Conservation (phyloP, 2,888 invertebrate species). For the Drosophila mimetica region DNA sequence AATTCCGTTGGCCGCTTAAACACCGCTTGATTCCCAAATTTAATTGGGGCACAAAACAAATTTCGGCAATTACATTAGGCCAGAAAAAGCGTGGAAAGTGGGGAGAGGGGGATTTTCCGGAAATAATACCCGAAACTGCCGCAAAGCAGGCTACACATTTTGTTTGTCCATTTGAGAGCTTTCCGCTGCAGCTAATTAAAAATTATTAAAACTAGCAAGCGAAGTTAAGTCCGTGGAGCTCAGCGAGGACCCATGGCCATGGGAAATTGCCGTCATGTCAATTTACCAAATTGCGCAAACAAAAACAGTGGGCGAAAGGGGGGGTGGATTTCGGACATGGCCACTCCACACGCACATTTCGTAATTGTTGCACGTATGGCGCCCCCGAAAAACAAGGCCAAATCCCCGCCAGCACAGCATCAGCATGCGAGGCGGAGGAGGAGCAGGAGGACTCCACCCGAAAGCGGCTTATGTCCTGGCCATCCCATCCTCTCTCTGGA, state of each 20-base stretch:
- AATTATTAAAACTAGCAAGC: conserved; percentile 64
- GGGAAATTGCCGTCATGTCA: conserved; percentile 46
- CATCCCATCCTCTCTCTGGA: background rate
- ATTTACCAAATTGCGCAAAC: conserved; percentile 69
- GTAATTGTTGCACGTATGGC: conserved; percentile 62
- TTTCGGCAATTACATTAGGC: conserved; percentile 39
- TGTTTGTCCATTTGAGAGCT: conserved; percentile 33
- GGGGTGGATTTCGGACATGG: background rate
- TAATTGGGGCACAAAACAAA: conserved; percentile 14
- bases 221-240: conserved; percentile 39
- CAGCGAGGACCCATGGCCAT: conserved; percentile 22
- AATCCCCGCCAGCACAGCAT: conserved; percentile 62
- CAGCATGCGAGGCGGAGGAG: conserved; percentile 38
- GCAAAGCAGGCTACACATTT: conserved; percentile 11
- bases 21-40: conserved; percentile 19
- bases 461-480: conserved; percentile 62
- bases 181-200: conserved; percentile 64
- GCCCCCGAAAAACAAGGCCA: conserved; percentile 49
- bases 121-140: conserved; percentile 4
- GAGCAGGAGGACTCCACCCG: background rate
- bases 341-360: conserved; percentile 56
- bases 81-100: background rate
- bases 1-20: conserved; percentile 14
- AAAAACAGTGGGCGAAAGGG: conserved; percentile 41
- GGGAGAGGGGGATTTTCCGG: background rate